Percentiles rank a stretch among this genome's conserved stretches.
Evolutionary conservation across 1,140 invertebrate genomes (phyloP).

Genomic region (Gonioctena quinquepunctata): DNA sequence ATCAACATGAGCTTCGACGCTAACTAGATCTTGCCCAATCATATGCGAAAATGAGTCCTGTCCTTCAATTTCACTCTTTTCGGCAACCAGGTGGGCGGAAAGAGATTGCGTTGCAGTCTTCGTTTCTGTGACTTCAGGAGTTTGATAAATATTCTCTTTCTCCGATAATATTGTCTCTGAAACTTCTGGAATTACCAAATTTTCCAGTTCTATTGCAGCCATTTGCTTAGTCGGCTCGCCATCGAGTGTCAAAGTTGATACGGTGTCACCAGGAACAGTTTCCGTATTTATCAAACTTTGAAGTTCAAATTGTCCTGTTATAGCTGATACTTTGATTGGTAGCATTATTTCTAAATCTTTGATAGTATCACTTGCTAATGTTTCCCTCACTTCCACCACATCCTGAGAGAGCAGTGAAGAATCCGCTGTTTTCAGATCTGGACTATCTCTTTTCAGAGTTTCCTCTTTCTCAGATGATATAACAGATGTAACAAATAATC

Average conservation of each 20-base stretch:
- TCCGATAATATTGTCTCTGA: slow-evolving; percentile 49
- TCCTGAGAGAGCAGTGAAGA: slow-evolving; percentile 40
- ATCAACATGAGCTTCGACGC: slow-evolving; percentile 47
- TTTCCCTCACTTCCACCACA: slow-evolving; percentile 44
- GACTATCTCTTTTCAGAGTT: slow-evolving; percentile 50
- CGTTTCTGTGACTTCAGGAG: slow-evolving; percentile 45
- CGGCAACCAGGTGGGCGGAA: slow-evolving; percentile 54
- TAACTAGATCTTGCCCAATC: slow-evolving; percentile 27
- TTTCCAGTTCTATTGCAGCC: slow-evolving; percentile 46
- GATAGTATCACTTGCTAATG: slow-evolving; percentile 39
- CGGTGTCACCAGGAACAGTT: slow-evolving; percentile 51
- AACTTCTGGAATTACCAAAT: slow-evolving; percentile 31
- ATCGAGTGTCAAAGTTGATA: slow-evolving; percentile 30
- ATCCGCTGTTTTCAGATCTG: slow-evolving; percentile 42
- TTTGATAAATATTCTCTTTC: slow-evolving; percentile 57
- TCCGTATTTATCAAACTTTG: slow-evolving; percentile 49
- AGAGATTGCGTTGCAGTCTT: slow-evolving; percentile 50
- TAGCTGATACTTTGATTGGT: slow-evolving; percentile 35
- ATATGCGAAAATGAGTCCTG: slow-evolving; percentile 48
- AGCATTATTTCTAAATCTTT: slow-evolving; percentile 39
- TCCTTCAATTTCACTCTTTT: slow-evolving; percentile 51
- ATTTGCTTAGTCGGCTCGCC: slow-evolving; percentile 34
- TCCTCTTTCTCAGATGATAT: slow-evolving; percentile 60
- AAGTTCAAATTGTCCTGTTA: slow-evolving; percentile 39
- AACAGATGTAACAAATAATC: slow-evolving; percentile 59